phyloP scores from a whole-genome alignment of 2,888 invertebrate species.

The Aromia moschata region DNA sequence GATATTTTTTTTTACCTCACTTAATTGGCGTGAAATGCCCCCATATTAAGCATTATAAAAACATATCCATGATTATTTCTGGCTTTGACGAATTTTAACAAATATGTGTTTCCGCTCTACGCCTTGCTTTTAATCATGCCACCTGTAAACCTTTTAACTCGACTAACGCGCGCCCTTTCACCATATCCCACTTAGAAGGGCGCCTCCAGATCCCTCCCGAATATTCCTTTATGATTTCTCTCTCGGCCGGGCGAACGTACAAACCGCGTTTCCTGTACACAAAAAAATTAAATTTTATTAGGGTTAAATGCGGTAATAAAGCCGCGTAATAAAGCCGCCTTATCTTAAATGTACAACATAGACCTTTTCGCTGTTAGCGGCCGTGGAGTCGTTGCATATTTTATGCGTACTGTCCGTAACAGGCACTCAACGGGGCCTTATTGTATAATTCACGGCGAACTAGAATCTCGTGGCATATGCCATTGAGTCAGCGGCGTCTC shows the following conservation, averaged over 20 bases:
- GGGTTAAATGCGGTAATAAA: constrained; percentile 19
- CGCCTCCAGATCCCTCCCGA: no score
- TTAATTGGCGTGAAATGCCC: no score
- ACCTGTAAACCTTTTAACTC: no score
- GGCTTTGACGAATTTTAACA: no score
- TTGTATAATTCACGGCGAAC: constrained; percentile 13
- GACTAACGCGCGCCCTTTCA: no score
- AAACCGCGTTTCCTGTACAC: constrained; percentile 1
- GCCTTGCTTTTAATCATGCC: no score
- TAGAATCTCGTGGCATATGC: constrained; percentile 2
- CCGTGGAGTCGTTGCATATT: constrained; percentile 8
- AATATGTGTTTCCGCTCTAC: no score
- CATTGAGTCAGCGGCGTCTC: background rate
- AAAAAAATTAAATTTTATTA: constrained; percentile 18
- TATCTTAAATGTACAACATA: constrained; percentile 17
- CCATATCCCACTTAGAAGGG: no score
- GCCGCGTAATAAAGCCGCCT: constrained; percentile 14
- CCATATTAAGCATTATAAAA: no score
- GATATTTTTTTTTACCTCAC: no score
- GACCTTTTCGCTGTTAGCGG: constrained; percentile 13
- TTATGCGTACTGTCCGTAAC: constrained; percentile 9
- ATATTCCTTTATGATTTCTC: constrained; percentile 2
- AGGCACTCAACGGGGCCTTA: constrained; percentile 13
- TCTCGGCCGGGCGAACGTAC: background rate
- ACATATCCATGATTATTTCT: no score